These are phyloP conservation scores for Helicoverpa zea DNA, from an alignment of 1,140 invertebrate species.

Conservation along the genomic window DNA sequence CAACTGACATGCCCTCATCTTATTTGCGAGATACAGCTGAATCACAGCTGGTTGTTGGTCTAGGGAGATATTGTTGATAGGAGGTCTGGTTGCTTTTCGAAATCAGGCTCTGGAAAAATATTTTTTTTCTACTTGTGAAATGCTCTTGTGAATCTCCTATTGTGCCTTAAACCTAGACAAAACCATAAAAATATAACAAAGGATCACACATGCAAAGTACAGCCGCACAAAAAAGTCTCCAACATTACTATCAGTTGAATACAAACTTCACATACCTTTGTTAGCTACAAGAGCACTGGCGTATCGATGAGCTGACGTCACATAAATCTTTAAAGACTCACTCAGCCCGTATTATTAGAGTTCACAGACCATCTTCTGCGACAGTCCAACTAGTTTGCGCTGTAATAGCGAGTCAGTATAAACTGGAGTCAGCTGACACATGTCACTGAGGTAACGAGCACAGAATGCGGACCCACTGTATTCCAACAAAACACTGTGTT, in stretches of 20 bases:
- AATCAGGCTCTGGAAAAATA: too few species aligned
- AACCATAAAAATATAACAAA: background rate
- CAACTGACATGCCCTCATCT: background rate
- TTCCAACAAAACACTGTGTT: conserved; percentile 62
- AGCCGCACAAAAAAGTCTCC: background rate
- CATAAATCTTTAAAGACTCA: conserved; percentile 46
- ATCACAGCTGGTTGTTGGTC: conserved; percentile 3
- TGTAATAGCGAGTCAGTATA: conserved; percentile 44
- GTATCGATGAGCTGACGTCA: conserved; percentile 34
- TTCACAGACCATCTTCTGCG: conserved; percentile 38
- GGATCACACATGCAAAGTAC: background rate
- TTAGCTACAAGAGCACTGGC: background rate
- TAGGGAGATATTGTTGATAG: background rate
- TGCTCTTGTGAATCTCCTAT: too few species aligned
- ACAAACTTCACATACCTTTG: conserved; percentile 5
- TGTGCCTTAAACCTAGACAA: too few species aligned
- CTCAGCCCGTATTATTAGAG: conserved; percentile 38
- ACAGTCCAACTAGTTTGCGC: conserved; percentile 42
- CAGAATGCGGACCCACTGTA: conserved; percentile 52
- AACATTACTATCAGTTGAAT: background rate
- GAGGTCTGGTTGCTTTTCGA: background rate
- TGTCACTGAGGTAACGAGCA: conserved; percentile 63
- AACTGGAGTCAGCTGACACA: conserved; percentile 63
- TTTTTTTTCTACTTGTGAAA: too few species aligned
- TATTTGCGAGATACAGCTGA: conserved; percentile 21